Evolutionary conservation across 1,140 invertebrate genomes (phyloP).

Genomic region (Drosophila baimaii): DNA sequence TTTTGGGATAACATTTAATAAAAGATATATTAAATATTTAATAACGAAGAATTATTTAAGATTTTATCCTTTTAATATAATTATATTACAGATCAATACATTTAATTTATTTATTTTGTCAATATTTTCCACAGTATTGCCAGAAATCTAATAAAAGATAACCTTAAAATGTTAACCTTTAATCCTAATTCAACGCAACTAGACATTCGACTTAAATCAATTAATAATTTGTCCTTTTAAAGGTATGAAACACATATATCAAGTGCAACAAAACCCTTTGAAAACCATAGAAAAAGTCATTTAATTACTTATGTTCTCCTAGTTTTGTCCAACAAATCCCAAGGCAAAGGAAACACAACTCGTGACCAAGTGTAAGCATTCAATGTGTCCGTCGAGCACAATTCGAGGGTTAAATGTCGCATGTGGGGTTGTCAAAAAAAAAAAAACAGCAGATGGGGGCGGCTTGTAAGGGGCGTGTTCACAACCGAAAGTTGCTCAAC

Average conservation of each 20-base stretch:
- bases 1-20: neutral
- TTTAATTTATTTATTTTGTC: neutral
- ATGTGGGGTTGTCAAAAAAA: constrained; percentile 48
- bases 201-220: neutral
- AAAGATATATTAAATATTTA: neutral
- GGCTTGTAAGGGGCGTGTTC: constrained; percentile 35
- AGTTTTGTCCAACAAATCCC: constrained; percentile 14
- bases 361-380: constrained; percentile 42
- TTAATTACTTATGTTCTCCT: neutral
- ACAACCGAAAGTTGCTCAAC: constrained; percentile 68
- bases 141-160: neutral
- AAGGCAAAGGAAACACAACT: constrained; percentile 1
- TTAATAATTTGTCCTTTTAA: neutral
- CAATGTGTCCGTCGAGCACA: constrained; percentile 69
- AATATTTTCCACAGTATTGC: neutral
- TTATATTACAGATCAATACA: neutral
- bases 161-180: neutral
- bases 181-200: neutral
- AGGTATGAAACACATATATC: neutral
- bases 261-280: too few species aligned
- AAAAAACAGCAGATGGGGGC: neutral
- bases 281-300: neutral
- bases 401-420: constrained; percentile 80
- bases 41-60: neutral
- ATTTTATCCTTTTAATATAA: neutral